Conservation (phyloP, 2,888 invertebrate species). For the Sturmia bella region DNA sequence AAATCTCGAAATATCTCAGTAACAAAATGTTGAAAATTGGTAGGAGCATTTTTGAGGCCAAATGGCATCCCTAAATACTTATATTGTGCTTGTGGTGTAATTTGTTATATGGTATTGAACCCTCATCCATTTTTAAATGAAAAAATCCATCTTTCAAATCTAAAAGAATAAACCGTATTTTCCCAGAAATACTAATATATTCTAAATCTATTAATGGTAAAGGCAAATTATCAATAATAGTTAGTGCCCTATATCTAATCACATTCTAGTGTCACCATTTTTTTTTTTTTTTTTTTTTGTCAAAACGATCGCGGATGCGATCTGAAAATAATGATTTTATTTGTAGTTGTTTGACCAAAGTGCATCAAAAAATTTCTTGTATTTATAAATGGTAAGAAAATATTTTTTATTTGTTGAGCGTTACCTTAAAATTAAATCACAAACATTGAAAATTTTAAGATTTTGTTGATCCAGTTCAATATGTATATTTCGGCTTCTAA, state of each 20-base stretch:
- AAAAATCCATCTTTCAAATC: conserved; percentile 25
- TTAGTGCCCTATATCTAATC: conserved; percentile 1
- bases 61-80: conserved; percentile 21
- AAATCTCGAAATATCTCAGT: conserved; percentile 14
- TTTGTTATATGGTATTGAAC: conserved; percentile 26
- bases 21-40: conserved; percentile 24
- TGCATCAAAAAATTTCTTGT: too few relatives aligned
- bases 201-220: conserved; percentile 27
- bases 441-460: too few relatives aligned
- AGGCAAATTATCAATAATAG: conserved; percentile 28
- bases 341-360: too few relatives aligned
- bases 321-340: too few relatives aligned
- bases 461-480: too few relatives aligned
- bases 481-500: too few relatives aligned
- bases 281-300: background rate
- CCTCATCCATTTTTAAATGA: conserved; percentile 10
- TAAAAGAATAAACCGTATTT: conserved; percentile 22
- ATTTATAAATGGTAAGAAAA: too few relatives aligned
- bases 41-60: too few relatives aligned
- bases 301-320: background rate
- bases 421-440: too few relatives aligned
- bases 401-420: too few relatives aligned
- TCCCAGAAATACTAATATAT: conserved; percentile 15
- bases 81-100: conserved; percentile 39
- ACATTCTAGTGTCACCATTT: background rate